Conservation (phyloP, 2,888 invertebrate species). For the Pachliopta kotzebuea region DNA sequence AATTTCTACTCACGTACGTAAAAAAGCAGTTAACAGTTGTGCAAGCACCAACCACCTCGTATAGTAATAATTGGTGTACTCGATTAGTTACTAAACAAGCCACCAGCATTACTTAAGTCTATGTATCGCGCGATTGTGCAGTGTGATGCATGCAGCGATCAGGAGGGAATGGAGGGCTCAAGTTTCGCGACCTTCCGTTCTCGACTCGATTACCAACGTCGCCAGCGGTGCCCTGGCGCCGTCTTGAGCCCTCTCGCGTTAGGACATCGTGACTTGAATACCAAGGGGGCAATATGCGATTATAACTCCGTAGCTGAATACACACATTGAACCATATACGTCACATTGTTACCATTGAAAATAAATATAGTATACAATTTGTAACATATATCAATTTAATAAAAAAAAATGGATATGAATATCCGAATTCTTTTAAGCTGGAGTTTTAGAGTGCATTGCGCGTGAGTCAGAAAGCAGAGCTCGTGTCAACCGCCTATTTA, state of each 20-base stretch:
- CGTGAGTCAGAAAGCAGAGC: slow-evolving; percentile 70
- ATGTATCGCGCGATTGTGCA: slow-evolving; percentile 32
- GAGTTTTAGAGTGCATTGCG: slow-evolving; percentile 52
- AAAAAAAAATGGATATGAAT: slow-evolving; percentile 42
- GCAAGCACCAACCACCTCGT: slow-evolving; percentile 14
- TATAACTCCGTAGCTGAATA: slow-evolving; percentile 33
- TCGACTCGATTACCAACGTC: slow-evolving; percentile 72
- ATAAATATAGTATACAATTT: too few relatives aligned
- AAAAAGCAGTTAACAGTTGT: slow-evolving; percentile 9
- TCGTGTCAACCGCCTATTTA: slow-evolving; percentile 79
- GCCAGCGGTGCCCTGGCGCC: slow-evolving; percentile 70
- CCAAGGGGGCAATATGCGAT: slow-evolving; percentile 44
- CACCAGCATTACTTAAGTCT: slow-evolving; percentile 26
- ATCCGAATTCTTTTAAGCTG: slow-evolving; percentile 47
- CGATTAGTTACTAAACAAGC: slow-evolving; percentile 11
- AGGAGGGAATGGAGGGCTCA: slow-evolving; percentile 67
- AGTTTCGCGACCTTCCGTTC: slow-evolving; percentile 73
- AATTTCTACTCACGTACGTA: slow-evolving; percentile 21
- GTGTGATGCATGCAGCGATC: slow-evolving; percentile 51
- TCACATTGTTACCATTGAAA: too few relatives aligned
- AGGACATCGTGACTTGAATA: slow-evolving; percentile 52
- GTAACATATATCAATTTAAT: neutral
- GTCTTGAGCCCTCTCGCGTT: slow-evolving; percentile 50
- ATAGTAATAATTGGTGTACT: slow-evolving; percentile 1
- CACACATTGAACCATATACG: neutral